Evolutionary conservation across 2,888 invertebrate genomes (phyloP).

Genomic region (Stegana nigrithorax): DNA sequence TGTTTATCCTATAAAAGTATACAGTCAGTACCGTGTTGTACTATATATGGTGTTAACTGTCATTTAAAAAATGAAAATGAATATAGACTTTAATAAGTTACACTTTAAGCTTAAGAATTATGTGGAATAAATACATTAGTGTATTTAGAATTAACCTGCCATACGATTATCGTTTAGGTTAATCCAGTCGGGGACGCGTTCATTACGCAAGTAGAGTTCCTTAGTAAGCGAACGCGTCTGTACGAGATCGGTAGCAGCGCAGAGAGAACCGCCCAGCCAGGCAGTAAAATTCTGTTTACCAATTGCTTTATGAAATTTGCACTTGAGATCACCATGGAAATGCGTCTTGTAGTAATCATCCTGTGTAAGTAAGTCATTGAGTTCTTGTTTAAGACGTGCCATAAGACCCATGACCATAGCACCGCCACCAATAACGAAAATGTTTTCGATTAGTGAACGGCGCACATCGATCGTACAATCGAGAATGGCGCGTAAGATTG

Average conservation of each 20-base stretch:
- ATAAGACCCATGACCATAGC: conserved; percentile 85
- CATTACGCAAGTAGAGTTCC: conserved; percentile 79
- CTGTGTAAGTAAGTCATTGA: conserved; percentile 75
- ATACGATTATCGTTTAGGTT: conserved; percentile 63
- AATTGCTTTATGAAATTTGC: conserved; percentile 86
- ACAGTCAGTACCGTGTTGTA: no score
- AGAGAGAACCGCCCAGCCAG: conserved; percentile 89
- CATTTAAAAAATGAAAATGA: no score
- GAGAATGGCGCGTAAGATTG: conserved; percentile 85
- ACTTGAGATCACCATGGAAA: conserved; percentile 70
- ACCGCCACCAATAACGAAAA: conserved; percentile 89
- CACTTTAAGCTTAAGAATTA: no score
- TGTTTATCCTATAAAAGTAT: no score
- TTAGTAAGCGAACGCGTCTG: conserved; percentile 78
- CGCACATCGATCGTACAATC: conserved; percentile 88
- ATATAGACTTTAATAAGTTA: no score
- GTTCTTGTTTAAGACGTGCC: conserved; percentile 82
- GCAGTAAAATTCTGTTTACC: conserved; percentile 84
- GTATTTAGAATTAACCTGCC: conserved; percentile 37
- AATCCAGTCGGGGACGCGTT: conserved; percentile 86
- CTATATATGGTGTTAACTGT: no score
- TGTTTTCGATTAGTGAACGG: conserved; percentile 81
- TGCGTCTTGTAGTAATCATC: conserved; percentile 73
- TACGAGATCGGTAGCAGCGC: conserved; percentile 81
- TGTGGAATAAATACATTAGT: no score